A percentile compares a stretch with the other conserved stretches of the same genome.
phyloP scores from a whole-genome alignment of 2,797 vertebrate species.

The Cossypha niveicapilla region DNA sequence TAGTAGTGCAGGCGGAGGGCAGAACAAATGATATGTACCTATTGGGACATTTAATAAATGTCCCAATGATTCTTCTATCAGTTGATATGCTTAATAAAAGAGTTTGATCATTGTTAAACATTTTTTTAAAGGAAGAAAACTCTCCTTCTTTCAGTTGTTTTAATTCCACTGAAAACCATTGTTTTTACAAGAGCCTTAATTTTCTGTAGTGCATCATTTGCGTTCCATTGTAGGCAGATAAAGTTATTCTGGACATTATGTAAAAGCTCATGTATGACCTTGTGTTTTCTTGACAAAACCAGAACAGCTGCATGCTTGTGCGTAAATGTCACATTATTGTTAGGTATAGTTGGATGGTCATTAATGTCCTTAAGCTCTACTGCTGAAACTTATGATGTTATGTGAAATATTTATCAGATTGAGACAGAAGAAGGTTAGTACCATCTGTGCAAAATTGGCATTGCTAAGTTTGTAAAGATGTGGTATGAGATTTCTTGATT shows the following conservation, averaged over 20 bases:
- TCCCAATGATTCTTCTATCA: neutral
- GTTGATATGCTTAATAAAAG: neutral
- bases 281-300: neutral
- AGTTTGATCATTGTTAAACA: neutral
- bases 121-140: neutral
- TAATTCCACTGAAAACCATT: neutral
- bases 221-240: neutral
- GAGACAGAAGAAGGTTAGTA: neutral
- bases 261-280: neutral
- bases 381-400: neutral
- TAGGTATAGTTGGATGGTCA: neutral
- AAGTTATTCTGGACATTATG: neutral
- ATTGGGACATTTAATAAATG: neutral
- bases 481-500: neutral
- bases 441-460: neutral
- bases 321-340: neutral
- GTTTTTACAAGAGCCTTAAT: neutral
- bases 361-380: neutral
- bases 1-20: neutral
- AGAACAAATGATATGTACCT: neutral
- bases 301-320: neutral
- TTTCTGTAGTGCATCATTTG: neutral
- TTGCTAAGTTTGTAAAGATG: neutral
- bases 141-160: neutral
- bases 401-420: neutral